phyloP scores from a whole-genome alignment of 2,113 vertebrate species.

The Melanerpes aurifrons region DNA sequence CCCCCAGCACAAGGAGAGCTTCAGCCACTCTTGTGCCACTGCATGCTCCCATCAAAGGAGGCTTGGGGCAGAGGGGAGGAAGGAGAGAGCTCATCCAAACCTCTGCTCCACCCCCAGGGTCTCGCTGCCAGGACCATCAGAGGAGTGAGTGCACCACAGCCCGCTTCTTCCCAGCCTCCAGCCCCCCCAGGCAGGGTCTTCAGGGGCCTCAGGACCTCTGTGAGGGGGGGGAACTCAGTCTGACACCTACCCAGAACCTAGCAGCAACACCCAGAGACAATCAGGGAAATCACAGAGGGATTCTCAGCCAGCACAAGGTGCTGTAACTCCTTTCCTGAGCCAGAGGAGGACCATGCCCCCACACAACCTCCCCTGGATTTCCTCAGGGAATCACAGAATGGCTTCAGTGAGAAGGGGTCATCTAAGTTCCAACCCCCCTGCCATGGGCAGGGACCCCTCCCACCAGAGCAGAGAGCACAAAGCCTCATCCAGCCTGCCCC shows the following conservation, averaged over 20 bases:
- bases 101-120: neutral
- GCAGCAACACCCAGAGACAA: neutral
- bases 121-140: neutral
- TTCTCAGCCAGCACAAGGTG: neutral
- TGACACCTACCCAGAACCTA: neutral
- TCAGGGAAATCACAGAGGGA: neutral
- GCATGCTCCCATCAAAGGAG: neutral
- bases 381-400: neutral
- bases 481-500: too few relatives aligned
- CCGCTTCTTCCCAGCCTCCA: neutral
- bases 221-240: too few relatives aligned
- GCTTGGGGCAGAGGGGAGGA: neutral
- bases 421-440: too few relatives aligned
- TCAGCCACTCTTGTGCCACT: neutral
- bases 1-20: neutral
- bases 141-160: rapidly evolving
- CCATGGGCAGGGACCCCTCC: too few relatives aligned
- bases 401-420: too few relatives aligned
- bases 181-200: neutral
- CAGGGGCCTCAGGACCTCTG: neutral
- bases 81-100: neutral
- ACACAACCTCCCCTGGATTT: neutral
- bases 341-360: neutral
- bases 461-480: too few relatives aligned
- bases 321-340: neutral